Conservation (phyloP, 2,113 vertebrate species). For the Catharus fuscescens region DNA sequence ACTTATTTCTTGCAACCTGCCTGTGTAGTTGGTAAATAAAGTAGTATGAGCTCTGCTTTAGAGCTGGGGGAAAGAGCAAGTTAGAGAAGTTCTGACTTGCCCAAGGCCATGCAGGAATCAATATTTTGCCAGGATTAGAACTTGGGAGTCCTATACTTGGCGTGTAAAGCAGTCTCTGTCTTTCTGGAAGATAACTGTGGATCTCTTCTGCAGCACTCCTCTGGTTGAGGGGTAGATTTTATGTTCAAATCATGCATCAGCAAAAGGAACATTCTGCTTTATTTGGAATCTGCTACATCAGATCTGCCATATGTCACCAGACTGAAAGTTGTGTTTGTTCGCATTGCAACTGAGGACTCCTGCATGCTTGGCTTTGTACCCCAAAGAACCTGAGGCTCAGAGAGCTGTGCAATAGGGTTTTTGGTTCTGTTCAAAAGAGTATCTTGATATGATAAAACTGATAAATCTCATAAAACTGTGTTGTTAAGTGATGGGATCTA, state of each 20-base stretch:
- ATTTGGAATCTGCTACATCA: constrained; percentile 59
- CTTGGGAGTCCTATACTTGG: background rate
- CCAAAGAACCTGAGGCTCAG: background rate
- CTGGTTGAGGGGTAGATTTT: constrained; percentile 16
- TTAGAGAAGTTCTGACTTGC: constrained; percentile 56
- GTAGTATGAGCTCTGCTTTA: constrained; percentile 14
- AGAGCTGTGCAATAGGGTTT: background rate
- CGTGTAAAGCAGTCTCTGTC: background rate
- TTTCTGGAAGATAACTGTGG: constrained; percentile 7
- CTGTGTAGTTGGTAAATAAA: background rate
- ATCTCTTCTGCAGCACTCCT: background rate
- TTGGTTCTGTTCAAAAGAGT: background rate
- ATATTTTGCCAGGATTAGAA: background rate
- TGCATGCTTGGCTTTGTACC: background rate
- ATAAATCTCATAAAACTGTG: background rate
- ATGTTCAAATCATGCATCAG: constrained; percentile 42
- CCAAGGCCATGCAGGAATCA: constrained; percentile 24
- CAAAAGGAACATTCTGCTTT: constrained; percentile 60
- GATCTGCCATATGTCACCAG: constrained; percentile 46
- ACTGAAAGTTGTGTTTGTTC: constrained; percentile 48
- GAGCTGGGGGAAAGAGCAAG: constrained; percentile 29
- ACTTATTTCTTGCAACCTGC: background rate
- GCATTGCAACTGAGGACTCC: background rate
- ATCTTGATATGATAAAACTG: background rate
- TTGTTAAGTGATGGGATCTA: background rate